Percentiles rank a stretch among this genome's conserved stretches.
These are phyloP conservation scores for Sturnus vulgaris DNA, from an alignment of 2,113 vertebrate genomes.

Conservation along the genomic window DNA sequence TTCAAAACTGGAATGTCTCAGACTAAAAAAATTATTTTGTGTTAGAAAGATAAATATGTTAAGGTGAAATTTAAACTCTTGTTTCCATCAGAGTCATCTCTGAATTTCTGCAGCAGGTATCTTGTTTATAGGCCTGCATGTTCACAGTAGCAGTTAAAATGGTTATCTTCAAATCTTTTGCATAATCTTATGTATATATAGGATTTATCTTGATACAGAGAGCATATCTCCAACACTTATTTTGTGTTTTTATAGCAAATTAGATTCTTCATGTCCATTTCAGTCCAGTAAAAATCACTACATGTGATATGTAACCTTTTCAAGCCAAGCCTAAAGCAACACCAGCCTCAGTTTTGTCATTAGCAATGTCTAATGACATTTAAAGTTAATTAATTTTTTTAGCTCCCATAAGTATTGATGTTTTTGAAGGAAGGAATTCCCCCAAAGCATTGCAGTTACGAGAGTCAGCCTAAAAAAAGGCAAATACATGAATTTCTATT, in stretches of 20 bases:
- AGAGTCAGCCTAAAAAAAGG: neutral
- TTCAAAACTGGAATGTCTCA: neutral
- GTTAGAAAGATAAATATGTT: neutral
- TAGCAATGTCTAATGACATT: neutral
- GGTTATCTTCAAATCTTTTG: neutral
- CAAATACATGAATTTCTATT: neutral
- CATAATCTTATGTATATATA: neutral
- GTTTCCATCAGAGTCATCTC: neutral
- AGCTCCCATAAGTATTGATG: neutral
- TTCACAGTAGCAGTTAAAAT: neutral
- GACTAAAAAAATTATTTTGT: neutral
- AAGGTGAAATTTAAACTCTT: neutral
- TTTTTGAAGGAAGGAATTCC: neutral
- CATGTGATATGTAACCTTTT: neutral
- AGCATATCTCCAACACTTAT: neutral
- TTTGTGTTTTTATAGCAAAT: neutral
- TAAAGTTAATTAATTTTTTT: neutral
- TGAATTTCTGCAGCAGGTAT: neutral
- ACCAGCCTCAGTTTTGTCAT: neutral
- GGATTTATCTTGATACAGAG: neutral
- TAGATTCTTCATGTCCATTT: neutral
- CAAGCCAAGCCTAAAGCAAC: neutral
- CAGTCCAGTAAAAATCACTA: neutral
- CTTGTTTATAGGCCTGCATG: accelerated
- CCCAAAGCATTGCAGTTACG: neutral